These are phyloP conservation scores for Aricia agestis DNA, from an alignment of 1,140 invertebrate species.

Conservation along the genomic window DNA sequence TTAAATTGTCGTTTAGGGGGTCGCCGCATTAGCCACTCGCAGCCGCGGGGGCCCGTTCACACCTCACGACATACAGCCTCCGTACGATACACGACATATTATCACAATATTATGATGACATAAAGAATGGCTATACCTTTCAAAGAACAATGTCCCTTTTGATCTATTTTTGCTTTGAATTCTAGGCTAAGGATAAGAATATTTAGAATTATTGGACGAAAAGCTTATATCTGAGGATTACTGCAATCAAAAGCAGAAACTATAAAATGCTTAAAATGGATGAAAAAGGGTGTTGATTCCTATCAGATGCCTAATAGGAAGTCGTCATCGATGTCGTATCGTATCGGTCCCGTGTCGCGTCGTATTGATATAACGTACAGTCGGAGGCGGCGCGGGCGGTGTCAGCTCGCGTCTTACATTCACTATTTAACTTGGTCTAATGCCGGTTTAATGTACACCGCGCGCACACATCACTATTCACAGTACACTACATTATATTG, in stretches of 20 bases:
- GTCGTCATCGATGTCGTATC: neutral
- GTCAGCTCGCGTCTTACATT: neutral
- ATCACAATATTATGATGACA: neutral
- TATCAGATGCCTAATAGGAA: no score
- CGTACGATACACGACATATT: neutral
- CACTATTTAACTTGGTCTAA: neutral
- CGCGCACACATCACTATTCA: neutral
- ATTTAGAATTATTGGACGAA: no score
- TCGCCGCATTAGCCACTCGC: slow-evolving; percentile 40
- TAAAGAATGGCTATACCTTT: no score
- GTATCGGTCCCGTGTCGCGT: neutral
- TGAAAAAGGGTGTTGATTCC: no score
- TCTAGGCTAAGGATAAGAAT: no score
- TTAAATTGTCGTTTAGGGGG: slow-evolving; percentile 62
- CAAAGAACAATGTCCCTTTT: no score
- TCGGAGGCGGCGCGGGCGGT: neutral
- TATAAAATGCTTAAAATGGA: no score
- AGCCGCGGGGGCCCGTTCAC: slow-evolving; percentile 12
- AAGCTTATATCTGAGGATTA: no score
- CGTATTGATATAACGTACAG: neutral
- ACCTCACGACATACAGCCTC: neutral
- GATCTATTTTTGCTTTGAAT: no score
- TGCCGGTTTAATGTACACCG: neutral
- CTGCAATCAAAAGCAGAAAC: no score
- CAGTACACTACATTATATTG: no score